Evolutionary conservation across 2,888 invertebrate species (phyloP), one percentile per base, ranked within the genome.

Genomic region (Ametastegia equiseti): DNA sequence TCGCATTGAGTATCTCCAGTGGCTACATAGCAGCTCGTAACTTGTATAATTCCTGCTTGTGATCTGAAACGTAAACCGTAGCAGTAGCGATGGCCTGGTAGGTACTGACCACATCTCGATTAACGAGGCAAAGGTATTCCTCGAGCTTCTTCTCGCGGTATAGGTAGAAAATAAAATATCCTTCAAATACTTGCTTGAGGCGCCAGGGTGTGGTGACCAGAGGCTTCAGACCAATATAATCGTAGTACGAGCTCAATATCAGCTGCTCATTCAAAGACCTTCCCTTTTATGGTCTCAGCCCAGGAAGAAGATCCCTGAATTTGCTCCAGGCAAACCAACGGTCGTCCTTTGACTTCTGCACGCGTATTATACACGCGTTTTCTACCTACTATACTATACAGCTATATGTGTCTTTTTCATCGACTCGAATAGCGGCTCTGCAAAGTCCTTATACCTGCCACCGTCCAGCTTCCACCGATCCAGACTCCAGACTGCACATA

Each of bases 141-240:
- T 27, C 42, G 19, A 39, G 65, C 80, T 36, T 47, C 65, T n/a
- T n/a, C n/a, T n/a, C n/a, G n/a, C n/a, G n/a, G n/a, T n/a, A n/a
- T n/a, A n/a, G 30, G 60, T 60, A 60, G 60, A 30, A 39, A 78
- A 57, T 33, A 30, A 39, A 78, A 57, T 33, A 60, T 57, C 60
- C 63, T 60, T n/a, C 80, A 45, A 60, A 60, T 0, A 13, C 57
- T 71, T 27, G 80, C 80, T 80, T n/a, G 5, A 81, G 81, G 81
- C 81, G 78, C 81, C 81, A 81, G 78, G 75, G 75, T 75, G 75
- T 81, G 75, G 65, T 80, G 60, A 42, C 78, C 75, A 75, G n/a
- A 30, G 71, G 71, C 71, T n/a, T n/a, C n/a, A 71, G 15, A 60
- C 60, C 30, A 60, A 60, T 60, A 30, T 60, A 60, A 60, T 60